Evolutionary conservation across 2,113 vertebrate genomes (phyloP).

Genomic region (Hemibagrus wyckioides): DNA sequence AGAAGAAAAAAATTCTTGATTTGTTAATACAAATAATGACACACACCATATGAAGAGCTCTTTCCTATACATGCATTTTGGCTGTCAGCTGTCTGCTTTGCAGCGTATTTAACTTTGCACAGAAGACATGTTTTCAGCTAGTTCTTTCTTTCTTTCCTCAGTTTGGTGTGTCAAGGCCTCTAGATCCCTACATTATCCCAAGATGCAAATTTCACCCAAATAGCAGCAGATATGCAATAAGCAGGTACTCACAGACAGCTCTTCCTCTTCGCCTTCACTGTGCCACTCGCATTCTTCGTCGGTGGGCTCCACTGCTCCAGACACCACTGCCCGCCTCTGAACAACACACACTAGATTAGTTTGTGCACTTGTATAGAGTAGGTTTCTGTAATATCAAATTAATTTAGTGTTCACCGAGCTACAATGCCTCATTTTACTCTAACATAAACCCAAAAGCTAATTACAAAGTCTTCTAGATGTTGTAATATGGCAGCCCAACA

Average conservation of each 20-base stretch:
- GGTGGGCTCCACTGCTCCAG: conserved; percentile 86
- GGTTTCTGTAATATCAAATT: background rate
- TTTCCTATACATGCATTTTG: background rate
- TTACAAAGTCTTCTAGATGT: background rate
- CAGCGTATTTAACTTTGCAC: background rate
- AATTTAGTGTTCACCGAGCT: background rate
- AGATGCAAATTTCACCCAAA: background rate
- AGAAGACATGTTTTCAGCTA: background rate
- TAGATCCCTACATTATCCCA: background rate
- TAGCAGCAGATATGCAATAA: background rate
- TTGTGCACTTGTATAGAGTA: background rate
- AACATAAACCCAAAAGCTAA: background rate
- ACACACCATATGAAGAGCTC: background rate
- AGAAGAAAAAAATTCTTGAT: background rate
- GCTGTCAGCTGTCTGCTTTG: background rate
- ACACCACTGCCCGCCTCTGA: conserved; percentile 89
- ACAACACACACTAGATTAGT: conserved; percentile 26
- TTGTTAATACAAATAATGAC: background rate
- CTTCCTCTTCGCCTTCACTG: conserved; percentile 90
- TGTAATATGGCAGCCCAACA: background rate
- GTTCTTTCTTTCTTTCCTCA: background rate
- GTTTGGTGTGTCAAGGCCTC: background rate
- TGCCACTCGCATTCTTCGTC: conserved; percentile 94
- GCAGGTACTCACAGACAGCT: conserved; percentile 83
- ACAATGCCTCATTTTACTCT: background rate